phyloP scores from a whole-genome alignment of 2,888 invertebrate species.

The Micropterix aruncella region DNA sequence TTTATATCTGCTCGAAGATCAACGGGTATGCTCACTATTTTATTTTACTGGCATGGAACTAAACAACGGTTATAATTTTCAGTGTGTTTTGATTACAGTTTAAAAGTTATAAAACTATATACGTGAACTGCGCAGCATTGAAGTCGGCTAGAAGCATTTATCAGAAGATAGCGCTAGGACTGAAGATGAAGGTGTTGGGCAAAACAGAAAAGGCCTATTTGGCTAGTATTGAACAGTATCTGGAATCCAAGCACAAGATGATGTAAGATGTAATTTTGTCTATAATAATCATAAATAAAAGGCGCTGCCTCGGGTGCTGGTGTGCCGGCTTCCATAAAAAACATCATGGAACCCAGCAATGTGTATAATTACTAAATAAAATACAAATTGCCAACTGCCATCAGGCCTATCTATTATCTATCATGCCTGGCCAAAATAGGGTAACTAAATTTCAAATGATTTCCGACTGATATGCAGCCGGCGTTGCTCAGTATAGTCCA shows the following conservation, averaged over 20 bases:
- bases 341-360: no score
- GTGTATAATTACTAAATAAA: no score
- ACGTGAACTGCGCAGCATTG: slow-evolving; percentile 81
- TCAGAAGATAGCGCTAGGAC: slow-evolving; percentile 58
- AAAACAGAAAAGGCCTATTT: slow-evolving; percentile 53
- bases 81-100: slow-evolving; percentile 24
- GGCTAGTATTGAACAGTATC: slow-evolving; percentile 52
- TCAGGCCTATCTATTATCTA: no score
- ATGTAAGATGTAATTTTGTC: slow-evolving; percentile 51
- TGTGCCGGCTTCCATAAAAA: no score
- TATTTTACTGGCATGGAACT: background rate
- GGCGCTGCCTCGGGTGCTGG: no score
- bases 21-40: slow-evolving; percentile 35
- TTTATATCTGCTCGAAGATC: slow-evolving; percentile 52
- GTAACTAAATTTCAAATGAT: no score
- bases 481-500: no score
- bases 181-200: slow-evolving; percentile 41
- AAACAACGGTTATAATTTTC: background rate
- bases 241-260: slow-evolving; percentile 54
- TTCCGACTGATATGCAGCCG: no score
- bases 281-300: no score
- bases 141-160: slow-evolving; percentile 74
- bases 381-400: no score
- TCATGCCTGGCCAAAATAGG: no score
- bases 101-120: slow-evolving; percentile 44